These are phyloP conservation scores for Drosophila anceps DNA, from an alignment of 2,888 invertebrate species.

Conservation along the genomic window DNA sequence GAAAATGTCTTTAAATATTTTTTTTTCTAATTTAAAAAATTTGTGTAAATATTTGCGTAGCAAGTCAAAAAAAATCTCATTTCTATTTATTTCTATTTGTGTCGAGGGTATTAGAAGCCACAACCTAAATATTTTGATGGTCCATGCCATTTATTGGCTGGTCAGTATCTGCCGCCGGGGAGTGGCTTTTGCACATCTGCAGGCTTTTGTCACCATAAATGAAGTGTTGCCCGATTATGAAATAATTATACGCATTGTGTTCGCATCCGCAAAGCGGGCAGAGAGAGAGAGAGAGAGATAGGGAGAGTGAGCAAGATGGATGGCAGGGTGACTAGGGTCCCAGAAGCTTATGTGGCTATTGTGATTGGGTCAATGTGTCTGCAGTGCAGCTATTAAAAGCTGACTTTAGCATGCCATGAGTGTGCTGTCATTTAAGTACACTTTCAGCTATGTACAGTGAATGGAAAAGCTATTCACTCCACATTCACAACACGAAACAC, in stretches of 20 bases:
- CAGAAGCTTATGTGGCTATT: slow-evolving; percentile 22
- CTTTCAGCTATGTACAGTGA: slow-evolving; percentile 1
- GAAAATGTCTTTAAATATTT: too few relatives aligned
- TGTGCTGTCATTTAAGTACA: slow-evolving; percentile 32
- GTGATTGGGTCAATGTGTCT: slow-evolving; percentile 55
- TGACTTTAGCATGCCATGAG: slow-evolving; percentile 9
- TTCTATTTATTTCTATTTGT: not conserved
- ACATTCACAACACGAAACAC: slow-evolving; percentile 3
- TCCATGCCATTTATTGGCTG: slow-evolving; percentile 51
- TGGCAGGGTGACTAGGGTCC: not conserved
- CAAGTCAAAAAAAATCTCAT: not conserved
- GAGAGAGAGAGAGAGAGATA: not conserved
- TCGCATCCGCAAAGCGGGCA: not conserved
- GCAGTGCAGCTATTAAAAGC: slow-evolving; percentile 27
- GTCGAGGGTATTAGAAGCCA: slow-evolving; percentile 8
- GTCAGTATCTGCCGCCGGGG: slow-evolving; percentile 36
- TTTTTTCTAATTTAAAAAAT: too few relatives aligned
- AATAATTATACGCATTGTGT: slow-evolving; percentile 71
- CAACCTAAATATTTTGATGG: slow-evolving; percentile 12
- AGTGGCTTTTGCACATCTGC: slow-evolving; percentile 44
- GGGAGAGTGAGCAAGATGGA: not conserved
- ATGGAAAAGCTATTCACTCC: not conserved
- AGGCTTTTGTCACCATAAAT: slow-evolving; percentile 73
- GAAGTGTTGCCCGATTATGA: slow-evolving; percentile 77
- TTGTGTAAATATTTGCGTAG: too few relatives aligned